Evolutionary conservation across 2,113 vertebrate genomes (phyloP).

Genomic region (Rhinogobius similis): DNA sequence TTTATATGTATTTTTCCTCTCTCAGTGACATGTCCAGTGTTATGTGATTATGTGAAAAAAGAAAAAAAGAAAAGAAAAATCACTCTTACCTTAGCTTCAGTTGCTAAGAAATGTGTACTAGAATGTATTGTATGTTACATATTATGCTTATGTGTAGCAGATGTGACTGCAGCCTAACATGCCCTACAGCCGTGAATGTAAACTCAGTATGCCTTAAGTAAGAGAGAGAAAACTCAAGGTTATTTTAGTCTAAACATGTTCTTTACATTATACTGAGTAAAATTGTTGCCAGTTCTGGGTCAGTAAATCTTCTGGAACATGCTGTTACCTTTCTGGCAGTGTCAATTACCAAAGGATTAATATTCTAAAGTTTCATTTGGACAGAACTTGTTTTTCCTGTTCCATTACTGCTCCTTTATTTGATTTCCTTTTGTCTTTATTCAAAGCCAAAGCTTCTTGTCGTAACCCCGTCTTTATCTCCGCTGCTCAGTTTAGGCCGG

Average conservation of each 20-base stretch:
- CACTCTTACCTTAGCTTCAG: too few species aligned
- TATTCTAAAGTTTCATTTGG: slow-evolving; percentile 2
- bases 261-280: not conserved
- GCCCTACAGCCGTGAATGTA: not conserved
- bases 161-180: too few species aligned
- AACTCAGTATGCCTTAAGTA: not conserved
- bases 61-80: too few species aligned
- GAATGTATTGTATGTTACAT: too few species aligned
- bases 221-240: not conserved
- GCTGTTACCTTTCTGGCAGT: slow-evolving; percentile 26
- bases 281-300: slow-evolving; percentile 1
- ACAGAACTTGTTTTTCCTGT: not conserved
- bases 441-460: not conserved
- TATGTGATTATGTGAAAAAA: too few species aligned
- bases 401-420: not conserved
- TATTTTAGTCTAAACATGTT: not conserved
- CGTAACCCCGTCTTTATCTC: slow-evolving; percentile 8
- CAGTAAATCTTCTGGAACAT: slow-evolving; percentile 11
- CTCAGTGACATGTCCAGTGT: too few species aligned
- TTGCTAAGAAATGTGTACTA: too few species aligned
- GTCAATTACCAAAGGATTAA: slow-evolving; percentile 6
- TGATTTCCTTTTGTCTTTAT: slow-evolving; percentile 18
- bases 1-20: too few species aligned
- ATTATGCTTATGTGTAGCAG: too few species aligned
- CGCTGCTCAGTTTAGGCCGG: slow-evolving; percentile 31